Conservation (phyloP, 37 sponge, comb jelly and placozoan species). For the Halisarca cf. caerulea region DNA sequence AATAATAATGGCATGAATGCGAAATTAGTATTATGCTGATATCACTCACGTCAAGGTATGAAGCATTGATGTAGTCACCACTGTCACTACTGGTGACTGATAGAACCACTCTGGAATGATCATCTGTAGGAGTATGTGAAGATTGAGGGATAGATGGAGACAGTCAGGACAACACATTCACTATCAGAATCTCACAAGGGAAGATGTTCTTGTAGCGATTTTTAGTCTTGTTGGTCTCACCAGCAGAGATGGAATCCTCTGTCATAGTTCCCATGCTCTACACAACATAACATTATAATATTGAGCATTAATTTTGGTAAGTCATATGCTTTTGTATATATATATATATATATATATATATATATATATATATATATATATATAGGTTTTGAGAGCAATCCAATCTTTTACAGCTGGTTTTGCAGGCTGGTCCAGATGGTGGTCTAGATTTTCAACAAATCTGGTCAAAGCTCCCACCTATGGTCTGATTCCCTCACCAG, state of each 20-base stretch:
- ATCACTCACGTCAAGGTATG: slow-evolving; percentile 68
- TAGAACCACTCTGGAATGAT: slow-evolving; percentile 63
- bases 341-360: too few species aligned
- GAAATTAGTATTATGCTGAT: not conserved
- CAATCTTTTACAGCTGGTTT: too few species aligned
- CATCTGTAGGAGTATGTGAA: slow-evolving; percentile 46
- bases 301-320: too few species aligned
- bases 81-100: not conserved
- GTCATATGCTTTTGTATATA: too few species aligned
- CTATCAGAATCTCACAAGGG: not conserved
- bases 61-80: slow-evolving; percentile 77
- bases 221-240: not conserved
- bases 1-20: not conserved
- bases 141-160: not conserved
- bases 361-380: too few species aligned
- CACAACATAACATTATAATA: too few species aligned
- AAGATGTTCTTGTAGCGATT: slow-evolving; percentile 24
- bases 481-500: too few species aligned
- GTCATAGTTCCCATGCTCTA: not conserved
- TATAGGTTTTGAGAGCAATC: too few species aligned
- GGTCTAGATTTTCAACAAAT: too few species aligned
- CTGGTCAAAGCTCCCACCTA: too few species aligned
- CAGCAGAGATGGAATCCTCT: not conserved
- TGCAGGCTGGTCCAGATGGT: too few species aligned
- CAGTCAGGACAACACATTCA: not conserved